Base-by-base conservation (phyloP, 2,113 vertebrate genomes). In the Lophius piscatorius region DNA sequence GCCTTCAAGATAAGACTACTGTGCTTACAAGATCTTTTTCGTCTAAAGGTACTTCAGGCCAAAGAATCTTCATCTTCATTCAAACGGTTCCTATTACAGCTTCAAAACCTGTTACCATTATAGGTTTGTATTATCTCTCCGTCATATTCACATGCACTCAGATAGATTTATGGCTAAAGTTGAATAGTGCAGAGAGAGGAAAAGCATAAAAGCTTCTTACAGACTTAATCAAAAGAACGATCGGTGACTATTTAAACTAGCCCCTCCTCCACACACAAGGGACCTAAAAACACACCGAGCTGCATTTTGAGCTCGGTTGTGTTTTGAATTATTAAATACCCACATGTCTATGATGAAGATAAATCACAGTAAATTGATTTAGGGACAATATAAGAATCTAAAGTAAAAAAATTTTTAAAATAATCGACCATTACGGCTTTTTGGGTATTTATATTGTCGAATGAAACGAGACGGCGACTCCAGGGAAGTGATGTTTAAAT, bases 271-370 rank as follows among this genome's bases (percentile, higher is more conserved):
- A 18, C 24, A 35, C 39, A 46, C 26, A 63, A n/a, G n/a, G n/a
- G n/a, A n/a, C n/a, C n/a, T n/a, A n/a, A n/a, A n/a, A n/a, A n/a
- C n/a, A n/a, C n/a, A n/a, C n/a, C n/a, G n/a, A n/a, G n/a, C n/a
- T n/a, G 36, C 48, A 41, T 63, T 60, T 76, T 66, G 44, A 48
- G 51, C 35, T 71, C 61, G 60, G 63, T 42, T 52, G 48, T 31
- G 45, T 47, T 45, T 46, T 74, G 17, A 76, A 76, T 78, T 64
- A 62, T 74, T 76, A 34, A 84, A 72, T 9, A 33, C 13, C 2
- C 51, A 21, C 12, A 47, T 9, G 10, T 20, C 17, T 49, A 4
- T 54, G 21, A 17, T 31, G 9, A 41, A 14, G 8, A 65, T 58
- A 33, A 56, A 74, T 78, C 58, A 51, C 24, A 38, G 18, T 24